Conservation (phyloP, 2,797 vertebrate species). For the Acanthurus tractus region DNA sequence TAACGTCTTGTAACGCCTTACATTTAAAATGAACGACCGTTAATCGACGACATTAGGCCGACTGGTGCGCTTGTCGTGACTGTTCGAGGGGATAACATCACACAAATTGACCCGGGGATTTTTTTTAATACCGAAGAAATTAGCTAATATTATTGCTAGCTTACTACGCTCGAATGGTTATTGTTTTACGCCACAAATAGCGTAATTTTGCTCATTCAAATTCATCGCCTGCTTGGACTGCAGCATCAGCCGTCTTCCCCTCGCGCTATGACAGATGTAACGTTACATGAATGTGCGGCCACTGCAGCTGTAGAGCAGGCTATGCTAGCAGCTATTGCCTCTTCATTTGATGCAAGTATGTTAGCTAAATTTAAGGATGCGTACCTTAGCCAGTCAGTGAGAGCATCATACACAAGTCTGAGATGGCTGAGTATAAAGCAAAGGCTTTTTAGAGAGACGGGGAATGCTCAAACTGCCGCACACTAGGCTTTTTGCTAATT, state of each 20-base stretch:
- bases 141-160: neutral
- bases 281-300: conserved; percentile 49
- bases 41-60: conserved; percentile 70
- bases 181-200: neutral
- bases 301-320: conserved; percentile 68
- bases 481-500: neutral
- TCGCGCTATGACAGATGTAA: conserved; percentile 66
- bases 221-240: conserved; percentile 45
- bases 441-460: neutral
- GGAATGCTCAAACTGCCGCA: neutral
- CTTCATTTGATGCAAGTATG: neutral
- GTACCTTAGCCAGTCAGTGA: neutral
- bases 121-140: neutral
- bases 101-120: conserved; percentile 49
- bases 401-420: neutral
- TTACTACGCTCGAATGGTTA: neutral
- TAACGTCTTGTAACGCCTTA: neutral
- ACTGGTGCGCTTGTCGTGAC: conserved; percentile 78
- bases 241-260: conserved; percentile 53
- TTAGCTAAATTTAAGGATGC: conserved; percentile 22
- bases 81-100: conserved; percentile 51
- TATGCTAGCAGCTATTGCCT: conserved; percentile 44
- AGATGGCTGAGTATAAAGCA: neutral
- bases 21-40: neutral
- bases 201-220: conserved; percentile 19